Conservation (phyloP, 2,888 invertebrate genomes). For the Drosophila leonis region DNA sequence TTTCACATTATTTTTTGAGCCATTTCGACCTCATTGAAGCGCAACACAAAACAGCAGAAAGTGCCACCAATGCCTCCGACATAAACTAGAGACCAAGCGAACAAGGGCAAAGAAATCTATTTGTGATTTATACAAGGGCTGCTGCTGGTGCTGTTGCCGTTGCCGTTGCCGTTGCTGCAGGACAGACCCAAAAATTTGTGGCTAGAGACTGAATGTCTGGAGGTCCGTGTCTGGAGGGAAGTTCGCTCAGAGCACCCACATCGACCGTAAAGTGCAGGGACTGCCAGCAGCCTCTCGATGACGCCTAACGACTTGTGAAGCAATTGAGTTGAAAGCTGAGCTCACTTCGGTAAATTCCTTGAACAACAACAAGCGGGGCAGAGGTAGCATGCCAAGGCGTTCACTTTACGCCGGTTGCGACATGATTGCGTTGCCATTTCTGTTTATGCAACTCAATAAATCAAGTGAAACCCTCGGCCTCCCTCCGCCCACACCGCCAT, state of each 20-base stretch:
- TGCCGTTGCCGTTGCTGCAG: neutral
- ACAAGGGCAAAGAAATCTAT: conserved; percentile 69
- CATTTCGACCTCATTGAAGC: conserved; percentile 83
- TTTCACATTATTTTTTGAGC: conserved; percentile 82
- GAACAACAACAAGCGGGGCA: conserved; percentile 9
- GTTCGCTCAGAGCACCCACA: conserved; percentile 9
- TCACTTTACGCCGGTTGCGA: conserved; percentile 66
- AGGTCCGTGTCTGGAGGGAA: conserved; percentile 1
- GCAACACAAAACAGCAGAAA: conserved; percentile 78
- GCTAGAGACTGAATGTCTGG: conserved; percentile 13
- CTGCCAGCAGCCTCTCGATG: conserved; percentile 54
- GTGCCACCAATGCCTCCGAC: conserved; percentile 68
- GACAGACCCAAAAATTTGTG: conserved; percentile 57
- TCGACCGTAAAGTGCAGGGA: conserved; percentile 71
- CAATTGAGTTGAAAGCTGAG: conserved; percentile 82
- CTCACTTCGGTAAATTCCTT: conserved; percentile 64
- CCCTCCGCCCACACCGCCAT: neutral
- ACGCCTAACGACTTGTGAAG: conserved; percentile 81
- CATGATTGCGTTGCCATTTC: conserved; percentile 84
- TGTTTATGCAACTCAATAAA: conserved; percentile 85
- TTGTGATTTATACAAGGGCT: conserved; percentile 72
- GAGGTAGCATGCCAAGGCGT: conserved; percentile 43
- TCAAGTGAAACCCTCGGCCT: conserved; percentile 61
- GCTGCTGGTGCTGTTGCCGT: neutral
- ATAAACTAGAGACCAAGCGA: conserved; percentile 54